Percentiles rank a stretch among this genome's conserved stretches.
These are phyloP conservation scores for Atta texana DNA, from an alignment of 1,140 invertebrate species.

Conservation along the genomic window DNA sequence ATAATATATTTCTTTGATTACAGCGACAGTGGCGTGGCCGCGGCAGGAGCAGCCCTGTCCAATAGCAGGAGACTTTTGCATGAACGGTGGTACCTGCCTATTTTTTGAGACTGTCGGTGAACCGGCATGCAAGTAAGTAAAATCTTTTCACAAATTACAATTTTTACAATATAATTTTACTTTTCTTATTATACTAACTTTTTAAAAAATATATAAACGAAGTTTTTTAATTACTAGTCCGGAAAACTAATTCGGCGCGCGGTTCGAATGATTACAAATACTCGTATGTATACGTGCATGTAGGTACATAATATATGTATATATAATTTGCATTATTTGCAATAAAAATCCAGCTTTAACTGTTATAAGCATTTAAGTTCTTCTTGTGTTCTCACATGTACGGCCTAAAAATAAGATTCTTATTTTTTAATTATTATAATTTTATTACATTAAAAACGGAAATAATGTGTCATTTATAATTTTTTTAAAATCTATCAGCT, in stretches of 20 bases:
- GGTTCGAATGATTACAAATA: too few relatives aligned
- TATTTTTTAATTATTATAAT: neutral
- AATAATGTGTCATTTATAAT: neutral
- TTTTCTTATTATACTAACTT: neutral
- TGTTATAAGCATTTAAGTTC: too few relatives aligned
- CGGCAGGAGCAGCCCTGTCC: slow-evolving; percentile 89
- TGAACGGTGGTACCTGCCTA: slow-evolving; percentile 93
- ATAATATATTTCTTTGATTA: slow-evolving; percentile 77
- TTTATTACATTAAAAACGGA: neutral
- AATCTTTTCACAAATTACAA: neutral
- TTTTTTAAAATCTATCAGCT: neutral
- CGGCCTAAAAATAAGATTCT: too few relatives aligned
- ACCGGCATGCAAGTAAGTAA: slow-evolving; percentile 92
- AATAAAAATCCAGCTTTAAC: too few relatives aligned
- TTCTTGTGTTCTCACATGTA: too few relatives aligned
- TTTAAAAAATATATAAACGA: neutral
- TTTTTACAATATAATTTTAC: slow-evolving; percentile 52
- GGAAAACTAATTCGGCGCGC: too few relatives aligned
- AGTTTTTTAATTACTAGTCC: too few relatives aligned
- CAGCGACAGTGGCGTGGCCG: slow-evolving; percentile 88
- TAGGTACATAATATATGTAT: too few relatives aligned
- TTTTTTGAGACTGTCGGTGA: slow-evolving; percentile 92
- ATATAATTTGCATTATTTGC: too few relatives aligned
- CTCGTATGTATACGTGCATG: too few relatives aligned
- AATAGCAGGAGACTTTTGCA: slow-evolving; percentile 89